Percentiles rank a stretch among this genome's conserved stretches.
These are phyloP conservation scores for Henicopernis longicauda DNA, from an alignment of 2,113 vertebrate genomes.

Conservation along the genomic window DNA sequence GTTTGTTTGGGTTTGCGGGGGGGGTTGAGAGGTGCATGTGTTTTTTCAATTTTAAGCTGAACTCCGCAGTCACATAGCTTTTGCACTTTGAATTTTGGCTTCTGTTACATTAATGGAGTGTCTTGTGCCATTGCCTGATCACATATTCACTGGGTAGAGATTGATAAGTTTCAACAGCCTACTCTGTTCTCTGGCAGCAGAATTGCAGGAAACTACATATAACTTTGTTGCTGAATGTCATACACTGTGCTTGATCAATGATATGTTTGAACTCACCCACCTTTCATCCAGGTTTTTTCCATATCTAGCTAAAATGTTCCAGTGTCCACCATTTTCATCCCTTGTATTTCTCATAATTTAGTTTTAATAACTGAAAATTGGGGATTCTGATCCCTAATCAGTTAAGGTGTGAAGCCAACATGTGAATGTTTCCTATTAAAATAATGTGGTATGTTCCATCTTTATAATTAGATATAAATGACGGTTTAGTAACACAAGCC, in stretches of 20 bases:
- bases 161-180: not conserved
- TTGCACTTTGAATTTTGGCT: not conserved
- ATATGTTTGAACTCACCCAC: not conserved
- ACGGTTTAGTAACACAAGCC: not conserved
- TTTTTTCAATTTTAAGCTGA: not conserved
- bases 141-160: not conserved
- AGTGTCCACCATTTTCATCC: not conserved
- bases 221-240: not conserved
- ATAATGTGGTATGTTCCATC: not conserved
- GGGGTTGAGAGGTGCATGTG: not conserved
- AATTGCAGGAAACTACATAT: not conserved
- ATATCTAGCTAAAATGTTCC: not conserved
- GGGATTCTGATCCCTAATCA: not conserved
- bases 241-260: not conserved
- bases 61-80: not conserved
- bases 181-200: not conserved
- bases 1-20: not conserved
- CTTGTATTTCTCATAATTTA: not conserved
- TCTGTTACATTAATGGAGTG: not conserved
- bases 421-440: not conserved
- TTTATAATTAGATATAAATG: not conserved
- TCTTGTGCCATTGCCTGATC: not conserved
- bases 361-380: not conserved
- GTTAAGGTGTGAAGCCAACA: constrained; percentile 2
- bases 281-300: not conserved